These are phyloP conservation scores for Aradophagus sp. DNA, from an alignment of 1,140 invertebrate genomes.

Conservation along the genomic window DNA sequence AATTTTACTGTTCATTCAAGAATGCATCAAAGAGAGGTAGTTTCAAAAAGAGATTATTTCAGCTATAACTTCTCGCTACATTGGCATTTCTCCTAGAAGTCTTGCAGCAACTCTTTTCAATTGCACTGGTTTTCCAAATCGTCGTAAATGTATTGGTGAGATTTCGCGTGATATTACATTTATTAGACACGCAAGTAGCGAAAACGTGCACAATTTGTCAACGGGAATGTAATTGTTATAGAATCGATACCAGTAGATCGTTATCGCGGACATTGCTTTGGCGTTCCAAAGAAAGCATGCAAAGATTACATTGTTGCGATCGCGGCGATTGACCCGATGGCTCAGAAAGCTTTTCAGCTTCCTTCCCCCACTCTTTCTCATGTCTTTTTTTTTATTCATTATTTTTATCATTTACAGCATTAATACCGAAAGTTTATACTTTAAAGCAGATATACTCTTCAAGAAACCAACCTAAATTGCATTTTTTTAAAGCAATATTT, in stretches of 20 bases:
- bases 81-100: too few relatives aligned
- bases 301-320: conserved; percentile 48
- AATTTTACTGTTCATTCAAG: too few relatives aligned
- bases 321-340: conserved; percentile 35
- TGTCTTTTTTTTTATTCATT: conserved; percentile 16
- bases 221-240: conserved; percentile 42
- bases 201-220: conserved; percentile 31
- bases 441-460: conserved; percentile 18
- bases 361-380: conserved; percentile 13
- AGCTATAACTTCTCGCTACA: too few relatives aligned
- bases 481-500: too few relatives aligned
- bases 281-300: conserved; percentile 24
- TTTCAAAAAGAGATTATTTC: too few relatives aligned
- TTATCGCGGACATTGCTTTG: conserved; percentile 38
- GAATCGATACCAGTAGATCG: conserved; percentile 44
- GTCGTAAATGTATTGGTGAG: too few relatives aligned
- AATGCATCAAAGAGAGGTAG: too few relatives aligned
- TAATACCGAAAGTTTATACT: too few relatives aligned
- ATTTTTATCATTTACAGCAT: too few relatives aligned
- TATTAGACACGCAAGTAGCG: conserved; percentile 24
- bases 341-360: conserved; percentile 17
- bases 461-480: too few relatives aligned
- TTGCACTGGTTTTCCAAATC: too few relatives aligned
- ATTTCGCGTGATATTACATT: conserved; percentile 9
- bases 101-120: too few relatives aligned